Evolutionary conservation across 2,113 vertebrate genomes (phyloP), one percentile per base, ranked within the genome.

Genomic region (Petroica traversi): DNA sequence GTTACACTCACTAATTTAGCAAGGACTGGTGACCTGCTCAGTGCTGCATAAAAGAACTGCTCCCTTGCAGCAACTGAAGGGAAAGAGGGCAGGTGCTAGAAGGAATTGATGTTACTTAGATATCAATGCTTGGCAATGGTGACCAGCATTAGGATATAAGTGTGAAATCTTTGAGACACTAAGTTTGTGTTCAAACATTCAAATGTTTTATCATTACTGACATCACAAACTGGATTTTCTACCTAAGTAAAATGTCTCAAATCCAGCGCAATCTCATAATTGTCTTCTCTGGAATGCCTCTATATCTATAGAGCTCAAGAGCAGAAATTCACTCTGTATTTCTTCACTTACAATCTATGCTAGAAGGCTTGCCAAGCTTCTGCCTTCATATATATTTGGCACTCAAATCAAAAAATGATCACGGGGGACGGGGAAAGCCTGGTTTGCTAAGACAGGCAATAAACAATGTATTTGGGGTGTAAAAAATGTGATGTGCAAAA

Each of bases 21-120:
- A 96, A 98, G 96, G 96, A 98, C 97, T 85, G 90, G 98, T 97
- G 98, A 96, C 90, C 96, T 40, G 95, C 98, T 98, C 96, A 98
- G 97, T 67, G 96, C 98, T 96, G 97, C 95, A 51, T 97, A 98
- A 97, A 98, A 98, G 97, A 97, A 45, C 36, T 85, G 52, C 95
- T 97, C 98, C 98, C 98, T 98, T 24, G 93, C 88, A 95, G 93
- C 33, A 52, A 29, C 19, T 38, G 28, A 43, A 43, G 36, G 51
- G 36, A 43, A 85, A 68, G 49, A 82, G 25, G 16, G 62, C 55
- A 59, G 33, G 33, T 14, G 23, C 54, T 81, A 5, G 17, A 85
- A n/a, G 76, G 58, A 83, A 61, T 28, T 86, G 66, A 48, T 36
- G 29, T 38, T 77, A 8, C 41, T 34, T 33, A 16, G 43, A 43